Evolutionary conservation across 2,113 vertebrate genomes (phyloP), one percentile per base, ranked within the genome.

Genomic region (Leucopternis melanops): DNA sequence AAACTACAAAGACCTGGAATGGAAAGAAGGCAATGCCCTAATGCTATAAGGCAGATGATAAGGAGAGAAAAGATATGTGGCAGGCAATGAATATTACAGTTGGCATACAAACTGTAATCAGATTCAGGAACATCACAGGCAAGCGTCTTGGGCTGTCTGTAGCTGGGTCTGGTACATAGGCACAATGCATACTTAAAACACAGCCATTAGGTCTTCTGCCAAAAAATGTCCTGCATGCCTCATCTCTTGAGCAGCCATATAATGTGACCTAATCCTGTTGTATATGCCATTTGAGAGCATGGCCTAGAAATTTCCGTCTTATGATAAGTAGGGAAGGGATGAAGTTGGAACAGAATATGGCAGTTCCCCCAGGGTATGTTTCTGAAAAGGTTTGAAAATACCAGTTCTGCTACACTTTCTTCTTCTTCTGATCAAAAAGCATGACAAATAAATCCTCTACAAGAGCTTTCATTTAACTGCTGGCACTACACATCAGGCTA

Each of bases 381-480:
- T 69, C 85, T 78, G 61, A 81, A 88, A 94, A 67, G 2, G 2
- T 61, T 89, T n/a, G 19, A 90, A 93, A 94, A 61, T 74, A 75
- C 34, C 57, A 65, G 16, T 81, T 88, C 77, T 93, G 72, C 86
- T 94, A 38, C 47, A 72, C 26, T 59, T 74, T 87, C 18, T 59
- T 87, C 36, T 65, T 86, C 74, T 92, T 93, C 71, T 94, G 91
- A 92, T 90, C 90, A 84, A 90, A 90, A 92, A 67, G 42, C 80
- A 79, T 75, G 80, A 81, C 63, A 90, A 95, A 92, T 61, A 94
- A 92, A 74, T 71, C 34, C 85, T 88, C 42, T 78, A 34, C 86
- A 79, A 92, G 31, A 81, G 47, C 21, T 93, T 94, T 92, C 29
- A 40, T 83, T 91, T 70, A 72, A 73, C 58, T 85, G 6, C 50